Evolutionary conservation across 2,113 vertebrate genomes (phyloP), one percentile per base, ranked within the genome.

Genomic region (Camelus dromedarius): DNA sequence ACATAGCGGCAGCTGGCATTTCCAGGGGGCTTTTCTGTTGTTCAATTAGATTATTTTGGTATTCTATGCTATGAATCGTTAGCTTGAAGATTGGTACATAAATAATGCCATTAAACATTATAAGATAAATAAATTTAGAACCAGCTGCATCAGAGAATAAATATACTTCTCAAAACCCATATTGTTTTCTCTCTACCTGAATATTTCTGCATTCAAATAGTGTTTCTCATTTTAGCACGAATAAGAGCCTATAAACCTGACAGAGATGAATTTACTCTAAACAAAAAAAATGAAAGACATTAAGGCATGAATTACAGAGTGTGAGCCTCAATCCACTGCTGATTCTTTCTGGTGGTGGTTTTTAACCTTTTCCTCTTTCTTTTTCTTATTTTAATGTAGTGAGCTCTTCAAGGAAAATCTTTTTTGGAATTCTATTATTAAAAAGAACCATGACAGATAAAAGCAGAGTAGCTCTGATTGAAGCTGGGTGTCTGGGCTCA

Each of bases 151-250:
- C 42, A 42, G 87, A 89, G 69, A 62, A 70, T 75, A 60, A 87
- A 58, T 48, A 30, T 16, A 52, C 9, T 80, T 28, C 11, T 76
- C 9, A 79, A 79, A 95, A 70, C 35, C 50, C 18, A 18, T 38
- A 1, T 56, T 81, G 12, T 82, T 66, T 96, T 62, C 4, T 42
- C 24, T 91, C 48, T 91, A 50, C 76, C 56, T 83, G 50, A 20
- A 13, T 84, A 54, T 86, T 81, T 89, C 38, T 86, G 60, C 11
- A 22, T 69, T 94, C 56, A 80, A 60, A 66, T 60, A 13, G 14
- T 76, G 30, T 94, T 93, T 95, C 35, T 91, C 86, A 89, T 91
- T 93, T 96, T 93, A 93, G 84, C 48, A 79, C 62, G 83, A 62
- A 62, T 46, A 72, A 70, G 10, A 35, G 54, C 30, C 69, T 76